phyloP scores from a whole-genome alignment of 64 coral and sea anemone genomes.

The Pocillopora verrucosa region DNA sequence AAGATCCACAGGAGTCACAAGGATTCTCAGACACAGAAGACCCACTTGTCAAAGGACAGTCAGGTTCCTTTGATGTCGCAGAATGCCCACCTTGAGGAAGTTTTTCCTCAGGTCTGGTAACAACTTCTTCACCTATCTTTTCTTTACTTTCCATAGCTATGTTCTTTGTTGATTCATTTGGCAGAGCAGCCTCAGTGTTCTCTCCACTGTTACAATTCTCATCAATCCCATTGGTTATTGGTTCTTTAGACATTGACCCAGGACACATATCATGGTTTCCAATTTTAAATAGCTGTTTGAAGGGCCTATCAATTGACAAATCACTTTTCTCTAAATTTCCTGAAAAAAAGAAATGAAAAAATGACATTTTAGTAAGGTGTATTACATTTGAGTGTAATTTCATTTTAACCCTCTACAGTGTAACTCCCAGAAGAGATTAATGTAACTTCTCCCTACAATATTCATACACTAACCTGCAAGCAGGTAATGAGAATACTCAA shows the following conservation, averaged over 20 bases:
- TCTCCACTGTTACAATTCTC: neutral
- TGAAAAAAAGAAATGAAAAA: neutral
- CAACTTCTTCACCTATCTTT: neutral
- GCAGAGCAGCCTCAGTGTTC: neutral
- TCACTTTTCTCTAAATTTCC: neutral
- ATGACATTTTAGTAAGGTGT: neutral
- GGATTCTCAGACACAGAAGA: neutral
- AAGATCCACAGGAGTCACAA: neutral
- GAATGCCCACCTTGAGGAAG: neutral
- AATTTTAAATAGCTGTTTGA: neutral
- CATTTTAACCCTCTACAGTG: no score
- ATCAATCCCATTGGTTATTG: conserved; percentile 8
- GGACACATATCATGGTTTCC: neutral
- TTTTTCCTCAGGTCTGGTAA: conserved; percentile 16
- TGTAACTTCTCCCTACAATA: no score
- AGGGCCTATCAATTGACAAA: neutral
- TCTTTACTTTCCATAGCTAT: neutral
- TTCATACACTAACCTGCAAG: no score
- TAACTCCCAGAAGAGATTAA: no score
- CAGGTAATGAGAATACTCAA: no score
- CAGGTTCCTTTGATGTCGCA: neutral
- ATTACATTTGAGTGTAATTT: neutral
- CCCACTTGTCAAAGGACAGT: neutral
- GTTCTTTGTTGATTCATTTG: neutral
- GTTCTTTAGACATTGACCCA: neutral